A percentile compares a stretch with the other conserved stretches of the same genome.
These are phyloP conservation scores for Drosophila neocordata DNA, from an alignment of 1,140 invertebrate species.

Conservation along the genomic window DNA sequence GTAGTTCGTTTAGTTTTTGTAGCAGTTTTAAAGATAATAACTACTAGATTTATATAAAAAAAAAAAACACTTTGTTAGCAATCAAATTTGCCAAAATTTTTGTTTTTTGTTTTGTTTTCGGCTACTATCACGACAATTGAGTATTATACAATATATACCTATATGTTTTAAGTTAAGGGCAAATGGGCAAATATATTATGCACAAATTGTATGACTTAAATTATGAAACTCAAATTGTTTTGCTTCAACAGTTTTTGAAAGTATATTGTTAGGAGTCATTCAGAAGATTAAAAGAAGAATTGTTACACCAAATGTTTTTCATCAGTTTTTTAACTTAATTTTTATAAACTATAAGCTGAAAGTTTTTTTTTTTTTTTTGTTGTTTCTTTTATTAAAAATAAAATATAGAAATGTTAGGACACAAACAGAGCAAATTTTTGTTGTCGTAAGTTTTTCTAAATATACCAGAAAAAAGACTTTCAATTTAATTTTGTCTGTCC, in stretches of 20 bases:
- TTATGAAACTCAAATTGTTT: background rate
- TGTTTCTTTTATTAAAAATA: too few relatives aligned
- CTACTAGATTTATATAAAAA: slow-evolving; percentile 50
- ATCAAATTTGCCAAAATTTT: slow-evolving; percentile 52
- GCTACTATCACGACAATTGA: slow-evolving; percentile 80
- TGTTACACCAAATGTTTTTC: background rate
- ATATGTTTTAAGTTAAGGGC: slow-evolving; percentile 40
- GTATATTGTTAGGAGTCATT: too few relatives aligned
- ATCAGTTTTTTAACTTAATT: too few relatives aligned
- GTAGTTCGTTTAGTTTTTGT: slow-evolving; percentile 10
- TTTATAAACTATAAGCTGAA: too few relatives aligned
- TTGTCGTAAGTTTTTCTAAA: too few relatives aligned
- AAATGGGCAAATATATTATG: slow-evolving; percentile 18
- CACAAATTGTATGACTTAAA: background rate
- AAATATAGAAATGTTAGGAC: too few relatives aligned
- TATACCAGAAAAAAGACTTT: background rate
- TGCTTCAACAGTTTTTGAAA: too few relatives aligned
- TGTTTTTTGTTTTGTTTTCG: slow-evolving; percentile 37
- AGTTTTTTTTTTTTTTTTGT: background rate
- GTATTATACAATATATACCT: slow-evolving; percentile 67
- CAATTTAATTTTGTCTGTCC: background rate
- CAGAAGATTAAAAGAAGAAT: too few relatives aligned
- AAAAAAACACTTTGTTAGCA: slow-evolving; percentile 39
- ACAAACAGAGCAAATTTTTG: too few relatives aligned
- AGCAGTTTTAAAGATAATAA: slow-evolving; percentile 28